Evolutionary conservation across 2,797 vertebrate genomes (phyloP).

Genomic region (Notolabrus celidotus): DNA sequence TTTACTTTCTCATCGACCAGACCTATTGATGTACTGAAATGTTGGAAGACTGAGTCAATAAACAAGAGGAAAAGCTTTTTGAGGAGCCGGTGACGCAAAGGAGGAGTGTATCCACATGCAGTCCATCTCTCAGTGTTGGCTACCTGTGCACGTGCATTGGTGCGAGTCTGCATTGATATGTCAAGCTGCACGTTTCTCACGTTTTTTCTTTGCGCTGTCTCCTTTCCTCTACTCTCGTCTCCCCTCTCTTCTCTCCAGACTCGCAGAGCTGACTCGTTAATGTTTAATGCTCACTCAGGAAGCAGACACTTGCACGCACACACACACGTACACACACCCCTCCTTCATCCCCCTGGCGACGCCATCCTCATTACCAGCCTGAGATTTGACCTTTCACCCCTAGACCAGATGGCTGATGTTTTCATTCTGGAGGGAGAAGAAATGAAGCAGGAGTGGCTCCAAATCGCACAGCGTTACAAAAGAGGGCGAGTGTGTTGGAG

Average conservation of each 20-base stretch:
- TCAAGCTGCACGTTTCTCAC: conserved; percentile 26
- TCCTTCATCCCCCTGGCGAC: conserved; percentile 79
- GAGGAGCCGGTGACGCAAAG: conserved; percentile 54
- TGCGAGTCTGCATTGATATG: conserved; percentile 11
- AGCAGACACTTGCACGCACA: conserved; percentile 72
- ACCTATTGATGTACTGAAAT: conserved; percentile 70
- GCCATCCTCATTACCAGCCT: conserved; percentile 86
- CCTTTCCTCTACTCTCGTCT: conserved; percentile 46
- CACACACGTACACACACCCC: conserved; percentile 55
- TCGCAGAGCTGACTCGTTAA: conserved; percentile 80
- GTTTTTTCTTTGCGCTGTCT: conserved; percentile 35
- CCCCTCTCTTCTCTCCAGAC: conserved; percentile 47
- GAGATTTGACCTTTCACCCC: conserved; percentile 85
- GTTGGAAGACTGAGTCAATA: conserved; percentile 73
- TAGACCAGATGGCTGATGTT: conserved; percentile 86
- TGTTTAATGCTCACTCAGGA: conserved; percentile 86
- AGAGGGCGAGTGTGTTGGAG: conserved; percentile 36
- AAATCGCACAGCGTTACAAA: conserved; percentile 49
- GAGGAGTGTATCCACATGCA: conserved; percentile 35
- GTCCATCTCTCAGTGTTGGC: conserved; percentile 37
- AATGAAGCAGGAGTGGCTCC: conserved; percentile 69
- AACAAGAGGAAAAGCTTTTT: conserved; percentile 74
- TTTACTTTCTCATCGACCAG: conserved; percentile 69
- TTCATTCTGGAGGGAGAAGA: conserved; percentile 77
- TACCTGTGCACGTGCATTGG: background rate